A percentile compares a stretch with the other conserved stretches of the same genome.
phyloP scores from a whole-genome alignment of 2,888 invertebrate genomes.

The Trissonchulus latispiculum region DNA sequence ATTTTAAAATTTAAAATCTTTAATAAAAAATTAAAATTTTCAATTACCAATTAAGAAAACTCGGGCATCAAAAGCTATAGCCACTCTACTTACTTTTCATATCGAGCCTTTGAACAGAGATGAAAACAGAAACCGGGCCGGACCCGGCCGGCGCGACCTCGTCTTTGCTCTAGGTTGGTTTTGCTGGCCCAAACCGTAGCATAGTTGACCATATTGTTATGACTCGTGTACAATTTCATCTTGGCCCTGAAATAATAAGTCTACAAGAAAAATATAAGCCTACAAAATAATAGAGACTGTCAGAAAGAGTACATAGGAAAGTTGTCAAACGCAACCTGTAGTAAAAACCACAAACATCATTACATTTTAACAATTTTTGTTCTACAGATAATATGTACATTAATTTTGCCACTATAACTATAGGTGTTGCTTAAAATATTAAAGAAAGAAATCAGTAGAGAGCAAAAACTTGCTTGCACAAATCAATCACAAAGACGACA shows the following conservation, averaged over 20 bases:
- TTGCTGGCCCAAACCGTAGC: constrained; percentile 82
- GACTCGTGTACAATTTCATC: constrained; percentile 92
- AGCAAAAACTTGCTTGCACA: constrained; percentile 66
- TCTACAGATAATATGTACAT: too few species aligned
- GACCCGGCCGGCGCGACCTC: constrained; percentile 90
- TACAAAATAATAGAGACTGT: too few species aligned
- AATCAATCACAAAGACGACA: constrained; percentile 92
- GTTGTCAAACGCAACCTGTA: too few species aligned
- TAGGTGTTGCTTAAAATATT: not conserved
- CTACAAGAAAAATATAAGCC: too few species aligned
- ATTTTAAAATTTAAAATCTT: too few species aligned
- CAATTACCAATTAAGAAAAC: too few species aligned
- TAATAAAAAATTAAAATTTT: too few species aligned
- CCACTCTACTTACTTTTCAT: constrained; percentile 48
- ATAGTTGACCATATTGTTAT: constrained; percentile 97
- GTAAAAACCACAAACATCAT: too few species aligned
- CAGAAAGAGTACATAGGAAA: too few species aligned
- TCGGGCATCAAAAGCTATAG: too few species aligned
- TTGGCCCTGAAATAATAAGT: constrained; percentile 64
- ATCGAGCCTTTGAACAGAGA: constrained; percentile 58
- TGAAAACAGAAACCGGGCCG: constrained; percentile 86
- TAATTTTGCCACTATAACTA: too few species aligned
- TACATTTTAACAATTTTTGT: too few species aligned
- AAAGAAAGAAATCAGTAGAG: constrained; percentile 6
- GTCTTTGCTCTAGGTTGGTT: constrained; percentile 86